Conservation (phyloP, 2,113 vertebrate species). For the Nestor notabilis region DNA sequence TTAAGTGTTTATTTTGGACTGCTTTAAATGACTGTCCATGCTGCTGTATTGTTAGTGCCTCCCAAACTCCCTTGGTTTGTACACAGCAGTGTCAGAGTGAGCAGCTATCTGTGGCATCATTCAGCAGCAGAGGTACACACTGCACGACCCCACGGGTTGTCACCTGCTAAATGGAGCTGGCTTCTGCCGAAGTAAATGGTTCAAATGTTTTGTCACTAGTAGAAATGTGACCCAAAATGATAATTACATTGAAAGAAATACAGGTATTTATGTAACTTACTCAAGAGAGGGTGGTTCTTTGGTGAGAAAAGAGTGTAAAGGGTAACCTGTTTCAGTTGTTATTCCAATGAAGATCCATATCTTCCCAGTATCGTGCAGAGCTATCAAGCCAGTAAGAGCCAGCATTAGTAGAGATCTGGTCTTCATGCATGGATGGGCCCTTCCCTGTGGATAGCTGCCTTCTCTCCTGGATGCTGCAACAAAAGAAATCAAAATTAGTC, state of each 20-base stretch:
- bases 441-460: not conserved
- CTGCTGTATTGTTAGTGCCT: not conserved
- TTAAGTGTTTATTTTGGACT: not conserved
- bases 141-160: rapidly evolving
- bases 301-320: not conserved
- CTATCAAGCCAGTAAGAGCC: not conserved
- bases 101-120: not conserved
- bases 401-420: not conserved
- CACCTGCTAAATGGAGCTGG: not conserved
- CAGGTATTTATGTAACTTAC: not conserved
- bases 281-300: not conserved
- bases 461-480: not conserved
- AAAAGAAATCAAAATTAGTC: not conserved
- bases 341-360: rapidly evolving
- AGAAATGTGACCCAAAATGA: not conserved
- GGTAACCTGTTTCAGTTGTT: not conserved
- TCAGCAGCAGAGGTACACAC: not conserved
- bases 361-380: not conserved
- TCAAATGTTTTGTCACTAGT: not conserved
- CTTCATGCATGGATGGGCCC: not conserved
- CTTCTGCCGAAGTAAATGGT: not conserved
- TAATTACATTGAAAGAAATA: not conserved
- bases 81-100: not conserved
- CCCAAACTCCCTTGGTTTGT: not conserved
- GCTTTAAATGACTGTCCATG: not conserved